These are phyloP conservation scores for Erpornis zantholeuca DNA, from an alignment of 2,113 vertebrate species.

Conservation along the genomic window DNA sequence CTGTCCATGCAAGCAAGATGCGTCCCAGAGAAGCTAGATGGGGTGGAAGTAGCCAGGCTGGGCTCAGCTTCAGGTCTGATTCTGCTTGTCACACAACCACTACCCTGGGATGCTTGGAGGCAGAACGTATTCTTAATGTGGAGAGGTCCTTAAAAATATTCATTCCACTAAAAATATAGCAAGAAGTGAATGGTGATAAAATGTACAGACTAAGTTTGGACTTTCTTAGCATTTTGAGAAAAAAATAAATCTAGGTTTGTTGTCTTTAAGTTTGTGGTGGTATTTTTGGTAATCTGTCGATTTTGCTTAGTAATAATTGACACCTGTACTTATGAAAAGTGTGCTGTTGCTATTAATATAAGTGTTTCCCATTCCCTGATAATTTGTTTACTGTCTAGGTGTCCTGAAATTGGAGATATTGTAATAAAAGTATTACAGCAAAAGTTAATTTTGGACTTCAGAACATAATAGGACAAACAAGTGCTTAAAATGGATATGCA, in stretches of 20 bases:
- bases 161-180: not conserved
- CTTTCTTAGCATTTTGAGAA: not conserved
- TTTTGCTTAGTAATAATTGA: constrained; percentile 30
- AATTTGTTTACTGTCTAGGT: constrained; percentile 32
- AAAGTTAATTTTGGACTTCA: not conserved
- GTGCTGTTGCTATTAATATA: constrained; percentile 18
- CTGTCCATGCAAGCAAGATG: accelerated
- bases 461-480: not conserved
- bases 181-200: not conserved
- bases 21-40: not conserved
- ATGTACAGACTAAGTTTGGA: not conserved
- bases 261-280: not conserved
- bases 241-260: not conserved
- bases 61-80: not conserved
- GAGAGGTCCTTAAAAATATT: not conserved
- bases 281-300: not conserved
- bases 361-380: constrained; percentile 5
- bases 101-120: not conserved
- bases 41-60: not conserved
- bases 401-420: constrained; percentile 17
- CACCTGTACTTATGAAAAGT: not conserved
- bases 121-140: not conserved
- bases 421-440: not conserved
- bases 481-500: not conserved
- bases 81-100: not conserved